A percentile compares a stretch with the other conserved stretches of the same genome.
Conservation (phyloP, 2,797 vertebrate genomes). For the Platyrinchus mystaceus region DNA sequence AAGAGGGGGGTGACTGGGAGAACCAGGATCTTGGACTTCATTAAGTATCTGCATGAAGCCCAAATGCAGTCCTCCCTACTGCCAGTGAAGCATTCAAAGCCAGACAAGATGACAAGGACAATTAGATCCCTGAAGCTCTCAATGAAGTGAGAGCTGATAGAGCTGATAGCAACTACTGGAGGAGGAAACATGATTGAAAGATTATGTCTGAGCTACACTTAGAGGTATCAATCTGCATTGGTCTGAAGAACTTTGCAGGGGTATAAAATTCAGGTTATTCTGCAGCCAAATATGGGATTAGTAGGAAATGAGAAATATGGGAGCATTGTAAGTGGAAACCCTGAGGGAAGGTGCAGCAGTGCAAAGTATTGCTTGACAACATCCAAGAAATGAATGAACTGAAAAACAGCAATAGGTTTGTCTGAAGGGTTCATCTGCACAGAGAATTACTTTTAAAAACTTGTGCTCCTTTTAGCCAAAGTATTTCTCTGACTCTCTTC, state of each 20-base stretch:
- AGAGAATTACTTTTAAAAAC: not conserved
- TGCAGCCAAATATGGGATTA: not conserved
- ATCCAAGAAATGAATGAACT: not conserved
- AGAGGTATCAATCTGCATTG: not conserved
- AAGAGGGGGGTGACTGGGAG: not conserved
- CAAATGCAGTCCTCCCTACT: not conserved
- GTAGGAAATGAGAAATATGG: not conserved
- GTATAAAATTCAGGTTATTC: not conserved
- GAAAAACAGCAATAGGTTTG: not conserved
- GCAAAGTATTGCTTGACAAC: not conserved
- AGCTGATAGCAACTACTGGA: not conserved
- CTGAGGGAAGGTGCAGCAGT: not conserved
- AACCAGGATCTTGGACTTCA: not conserved
- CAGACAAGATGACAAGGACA: not conserved
- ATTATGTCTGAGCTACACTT: not conserved
- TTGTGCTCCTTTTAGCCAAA: not conserved
- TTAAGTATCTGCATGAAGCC: not conserved
- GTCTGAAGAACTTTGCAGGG: not conserved
- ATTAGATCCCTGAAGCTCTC: not conserved
- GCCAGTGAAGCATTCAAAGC: not conserved
- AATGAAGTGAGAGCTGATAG: not conserved
- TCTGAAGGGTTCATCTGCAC: not conserved
- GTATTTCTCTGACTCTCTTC: not conserved
- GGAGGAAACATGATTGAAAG: not conserved
- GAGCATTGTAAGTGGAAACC: not conserved